These are phyloP conservation scores for Anhinga anhinga DNA, from an alignment of 2,113 vertebrate genomes.

Conservation along the genomic window DNA sequence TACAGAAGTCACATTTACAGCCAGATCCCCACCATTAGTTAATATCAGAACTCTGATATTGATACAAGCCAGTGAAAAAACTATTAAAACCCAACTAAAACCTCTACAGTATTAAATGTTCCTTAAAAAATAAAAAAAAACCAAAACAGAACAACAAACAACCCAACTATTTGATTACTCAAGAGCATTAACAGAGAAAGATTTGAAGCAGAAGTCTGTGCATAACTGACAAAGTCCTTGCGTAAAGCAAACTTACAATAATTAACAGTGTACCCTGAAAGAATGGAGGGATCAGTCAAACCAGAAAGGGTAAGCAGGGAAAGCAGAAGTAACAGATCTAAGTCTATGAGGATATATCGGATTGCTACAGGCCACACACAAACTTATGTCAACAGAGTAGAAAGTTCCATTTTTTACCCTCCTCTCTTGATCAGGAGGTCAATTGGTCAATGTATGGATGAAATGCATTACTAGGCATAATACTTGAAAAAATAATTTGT, in stretches of 20 bases:
- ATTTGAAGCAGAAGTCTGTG: not conserved
- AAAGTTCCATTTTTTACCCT: not conserved
- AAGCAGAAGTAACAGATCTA: slow-evolving; percentile 16
- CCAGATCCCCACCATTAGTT: not conserved
- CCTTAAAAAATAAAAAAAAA: not conserved
- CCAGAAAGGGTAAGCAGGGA: not conserved
- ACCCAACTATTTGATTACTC: not conserved
- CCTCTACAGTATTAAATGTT: slow-evolving; percentile 26
- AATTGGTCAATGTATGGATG: not conserved
- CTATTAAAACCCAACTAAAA: not conserved
- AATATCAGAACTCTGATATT: not conserved
- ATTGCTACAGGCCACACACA: not conserved
- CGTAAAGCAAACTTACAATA: slow-evolving; percentile 22
- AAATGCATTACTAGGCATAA: not conserved
- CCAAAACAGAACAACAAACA: not conserved
- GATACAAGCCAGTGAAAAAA: not conserved
- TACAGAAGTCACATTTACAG: slow-evolving; percentile 18
- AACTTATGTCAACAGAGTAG: not conserved
- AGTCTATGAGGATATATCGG: not conserved
- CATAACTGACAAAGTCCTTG: slow-evolving; percentile 11
- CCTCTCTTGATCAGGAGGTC: not conserved
- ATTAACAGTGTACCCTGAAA: not conserved
- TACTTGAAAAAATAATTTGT: not conserved
- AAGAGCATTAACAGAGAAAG: slow-evolving; percentile 20
- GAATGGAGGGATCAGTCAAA: not conserved